These are phyloP conservation scores for Drosophila nebulosa DNA, from an alignment of 1,140 invertebrate genomes.

Conservation along the genomic window DNA sequence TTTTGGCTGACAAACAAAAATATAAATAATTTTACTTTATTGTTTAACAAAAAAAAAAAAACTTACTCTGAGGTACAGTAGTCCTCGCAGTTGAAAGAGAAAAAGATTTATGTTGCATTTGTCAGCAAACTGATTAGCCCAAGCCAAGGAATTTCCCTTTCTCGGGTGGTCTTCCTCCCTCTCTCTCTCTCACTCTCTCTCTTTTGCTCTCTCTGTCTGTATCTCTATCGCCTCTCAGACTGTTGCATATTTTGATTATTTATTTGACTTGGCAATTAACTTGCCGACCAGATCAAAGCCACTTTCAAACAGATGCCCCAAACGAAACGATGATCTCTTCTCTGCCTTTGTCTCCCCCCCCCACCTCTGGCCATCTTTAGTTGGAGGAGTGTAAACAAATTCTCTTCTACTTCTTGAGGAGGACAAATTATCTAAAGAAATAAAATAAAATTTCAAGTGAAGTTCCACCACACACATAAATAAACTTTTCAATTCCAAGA, in stretches of 20 bases:
- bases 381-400: constrained; percentile 21
- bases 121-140: constrained; percentile 25
- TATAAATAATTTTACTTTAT: constrained; percentile 77
- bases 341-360: too few species aligned
- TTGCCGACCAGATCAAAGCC: constrained; percentile 24
- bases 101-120: constrained; percentile 43
- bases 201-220: not conserved
- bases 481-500: not conserved
- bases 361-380: not conserved
- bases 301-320: not conserved
- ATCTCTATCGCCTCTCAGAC: constrained; percentile 8
- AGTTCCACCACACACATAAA: not conserved
- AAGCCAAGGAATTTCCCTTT: not conserved
- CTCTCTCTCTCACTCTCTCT: not conserved
- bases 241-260: constrained; percentile 56
- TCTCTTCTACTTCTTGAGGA: not conserved
- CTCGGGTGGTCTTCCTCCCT: not conserved
- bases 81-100: not conserved
- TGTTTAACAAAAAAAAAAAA: constrained; percentile 43
- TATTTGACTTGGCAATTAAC: constrained; percentile 45
- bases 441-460: constrained; percentile 4
- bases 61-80: constrained; percentile 4
- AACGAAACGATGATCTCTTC: not conserved
- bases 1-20: constrained; percentile 56
- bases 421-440: not conserved